Evolutionary conservation across 1,140 invertebrate species (phyloP), one percentile per base, ranked within the genome.

Genomic region (Aphis gossypii): DNA sequence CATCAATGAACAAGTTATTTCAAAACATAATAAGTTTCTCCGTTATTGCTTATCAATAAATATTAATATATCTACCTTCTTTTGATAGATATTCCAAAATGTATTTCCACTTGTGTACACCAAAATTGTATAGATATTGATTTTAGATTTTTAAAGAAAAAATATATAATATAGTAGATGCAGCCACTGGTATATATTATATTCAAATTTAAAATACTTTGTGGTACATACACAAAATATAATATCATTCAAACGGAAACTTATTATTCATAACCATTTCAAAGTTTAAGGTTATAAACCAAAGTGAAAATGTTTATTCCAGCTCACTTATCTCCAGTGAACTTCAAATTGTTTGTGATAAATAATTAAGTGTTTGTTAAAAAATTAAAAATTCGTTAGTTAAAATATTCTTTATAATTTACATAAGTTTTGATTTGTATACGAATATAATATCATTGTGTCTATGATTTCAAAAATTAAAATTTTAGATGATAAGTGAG

Each of bases 181-280:
- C 30, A 76, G 60, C 30, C 60, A n/a, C 11, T 76, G 60, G n/a
- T 76, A n/a, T 30, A n/a, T 76, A 76, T 76, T 76, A n/a, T 76
- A 76, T n/a, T 76, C 60, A 76, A n/a, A 76, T 76, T 76, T 76
- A 76, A n/a, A 76, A 76, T 76, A n/a, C 14, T 76, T n/a, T 76
- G 14, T 76, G 30, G 30, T 76, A 76, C 14, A 76, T 76, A 76
- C 60, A 76, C 30, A 76, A n/a, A n/a, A 76, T 76, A 76, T n/a
- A 76, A 76, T n/a, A n/a, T 76, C 11, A 76, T n/a, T 76, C 30
- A n/a, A 76, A 76, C 14, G 23, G 60, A n/a, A 76, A 76, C 60
- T 76, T 76, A n/a, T 76, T 76, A 76, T 76, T 76, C 14, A n/a
- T 76, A 76, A n/a, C 30, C 60, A 76, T n/a, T 76, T 76, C 60